Conservation (phyloP, 35 echinoderm and acorn worm genomes). For the Amphiura filiformis region DNA sequence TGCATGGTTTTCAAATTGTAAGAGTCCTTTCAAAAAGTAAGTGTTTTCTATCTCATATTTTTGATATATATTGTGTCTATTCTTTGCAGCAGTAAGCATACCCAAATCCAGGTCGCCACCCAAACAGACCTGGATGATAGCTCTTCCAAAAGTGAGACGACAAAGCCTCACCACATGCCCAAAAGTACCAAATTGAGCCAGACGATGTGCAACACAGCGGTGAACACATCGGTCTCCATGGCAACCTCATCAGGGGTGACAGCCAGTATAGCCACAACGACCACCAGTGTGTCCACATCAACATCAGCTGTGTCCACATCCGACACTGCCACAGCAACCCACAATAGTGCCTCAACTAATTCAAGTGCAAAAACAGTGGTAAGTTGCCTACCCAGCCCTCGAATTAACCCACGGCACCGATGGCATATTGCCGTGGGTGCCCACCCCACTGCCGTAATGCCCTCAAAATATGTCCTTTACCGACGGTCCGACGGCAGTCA, state of each 20-base stretch:
- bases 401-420: no score
- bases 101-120: constrained; percentile 49
- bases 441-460: no score
- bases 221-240: constrained; percentile 35
- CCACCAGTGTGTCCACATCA: neutral
- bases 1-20: no score
- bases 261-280: constrained; percentile 41
- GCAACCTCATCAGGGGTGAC: constrained; percentile 52
- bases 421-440: no score
- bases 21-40: no score
- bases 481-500: no score
- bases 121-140: constrained; percentile 65
- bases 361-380: neutral
- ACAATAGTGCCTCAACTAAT: neutral
- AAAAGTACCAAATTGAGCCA: constrained; percentile 24
- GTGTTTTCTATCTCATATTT: no score
- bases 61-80: no score
- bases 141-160: neutral
- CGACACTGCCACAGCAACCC: neutral
- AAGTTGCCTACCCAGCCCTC: neutral
- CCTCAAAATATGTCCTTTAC: no score
- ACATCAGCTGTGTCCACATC: constrained; percentile 19
- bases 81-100: constrained; percentile 27
- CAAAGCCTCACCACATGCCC: constrained; percentile 18
- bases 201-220: constrained; percentile 19